Evolutionary conservation across 2,113 vertebrate genomes (phyloP).

Genomic region (Centropus unirufus): DNA sequence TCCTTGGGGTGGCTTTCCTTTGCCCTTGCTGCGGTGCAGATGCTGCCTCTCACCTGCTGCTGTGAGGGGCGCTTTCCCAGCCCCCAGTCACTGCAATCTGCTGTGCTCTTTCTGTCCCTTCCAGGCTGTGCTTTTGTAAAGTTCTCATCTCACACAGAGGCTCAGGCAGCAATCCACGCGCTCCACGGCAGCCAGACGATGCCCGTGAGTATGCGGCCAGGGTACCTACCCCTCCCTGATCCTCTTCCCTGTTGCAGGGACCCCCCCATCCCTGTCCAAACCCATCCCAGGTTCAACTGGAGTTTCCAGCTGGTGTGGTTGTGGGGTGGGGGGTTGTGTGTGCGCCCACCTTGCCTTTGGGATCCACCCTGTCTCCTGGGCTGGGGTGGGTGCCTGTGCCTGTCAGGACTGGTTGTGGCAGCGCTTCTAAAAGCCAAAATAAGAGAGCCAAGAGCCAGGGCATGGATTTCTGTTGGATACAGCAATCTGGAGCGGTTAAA

Average conservation of each 20-base stretch:
- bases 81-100: slow-evolving; percentile 23
- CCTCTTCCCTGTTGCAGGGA: background rate
- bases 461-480: background rate
- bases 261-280: background rate
- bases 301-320: background rate
- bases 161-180: slow-evolving; percentile 96
- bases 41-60: background rate
- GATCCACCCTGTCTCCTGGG: background rate
- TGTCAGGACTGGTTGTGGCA: background rate
- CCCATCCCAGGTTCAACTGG: background rate
- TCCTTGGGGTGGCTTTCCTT: slow-evolving; percentile 15
- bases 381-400: background rate
- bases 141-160: slow-evolving; percentile 97
- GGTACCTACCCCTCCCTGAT: background rate
- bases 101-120: slow-evolving; percentile 56
- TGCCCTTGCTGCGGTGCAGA: background rate
- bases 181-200: slow-evolving; percentile 99
- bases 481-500: background rate
- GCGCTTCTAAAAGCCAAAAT: background rate
- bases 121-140: slow-evolving; percentile 99
- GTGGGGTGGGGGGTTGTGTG: background rate
- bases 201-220: slow-evolving; percentile 88
- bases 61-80: background rate
- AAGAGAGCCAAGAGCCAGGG: background rate
- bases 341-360: background rate